phyloP scores from a whole-genome alignment of 2,113 vertebrate species.

The Henicopernis longicauda region DNA sequence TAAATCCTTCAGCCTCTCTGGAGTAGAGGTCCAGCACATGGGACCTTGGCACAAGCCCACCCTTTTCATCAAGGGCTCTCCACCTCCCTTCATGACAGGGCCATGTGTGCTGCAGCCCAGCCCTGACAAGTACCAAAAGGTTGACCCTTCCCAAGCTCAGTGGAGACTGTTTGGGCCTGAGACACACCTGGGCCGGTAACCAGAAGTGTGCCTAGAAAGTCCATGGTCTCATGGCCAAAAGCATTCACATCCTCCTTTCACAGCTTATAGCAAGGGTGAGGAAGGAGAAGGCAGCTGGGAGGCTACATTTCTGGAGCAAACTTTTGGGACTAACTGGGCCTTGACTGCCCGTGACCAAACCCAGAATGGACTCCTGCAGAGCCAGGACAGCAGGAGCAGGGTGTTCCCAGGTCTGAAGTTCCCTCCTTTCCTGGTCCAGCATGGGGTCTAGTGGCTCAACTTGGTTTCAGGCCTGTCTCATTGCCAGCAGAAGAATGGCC shows the following conservation, averaged over 20 bases:
- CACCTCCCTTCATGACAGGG: not conserved
- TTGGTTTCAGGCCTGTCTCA: not conserved
- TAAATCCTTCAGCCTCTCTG: not conserved
- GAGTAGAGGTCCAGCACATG: not conserved
- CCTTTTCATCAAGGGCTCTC: not conserved
- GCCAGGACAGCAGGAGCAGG: not conserved
- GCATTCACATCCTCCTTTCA: not conserved
- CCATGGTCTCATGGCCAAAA: not conserved
- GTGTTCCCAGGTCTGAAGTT: not conserved
- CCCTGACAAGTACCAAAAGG: not conserved
- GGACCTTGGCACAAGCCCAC: not conserved
- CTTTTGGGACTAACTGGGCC: no score
- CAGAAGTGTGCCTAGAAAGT: not conserved
- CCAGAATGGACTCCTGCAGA: not conserved
- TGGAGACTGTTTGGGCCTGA: not conserved
- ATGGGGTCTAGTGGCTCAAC: not conserved
- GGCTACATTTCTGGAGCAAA: not conserved
- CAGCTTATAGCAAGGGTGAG: not conserved
- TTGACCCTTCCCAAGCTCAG: not conserved
- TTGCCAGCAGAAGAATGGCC: conserved; percentile 28
- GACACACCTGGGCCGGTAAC: not conserved
- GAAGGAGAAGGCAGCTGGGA: not conserved
- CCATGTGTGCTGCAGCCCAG: not conserved
- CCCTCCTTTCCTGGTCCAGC: not conserved
- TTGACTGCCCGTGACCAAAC: not conserved